Evolutionary conservation across 2,888 invertebrate species (phyloP), one percentile per base, ranked within the genome.

Genomic region (Drosophila austrosaltans): DNA sequence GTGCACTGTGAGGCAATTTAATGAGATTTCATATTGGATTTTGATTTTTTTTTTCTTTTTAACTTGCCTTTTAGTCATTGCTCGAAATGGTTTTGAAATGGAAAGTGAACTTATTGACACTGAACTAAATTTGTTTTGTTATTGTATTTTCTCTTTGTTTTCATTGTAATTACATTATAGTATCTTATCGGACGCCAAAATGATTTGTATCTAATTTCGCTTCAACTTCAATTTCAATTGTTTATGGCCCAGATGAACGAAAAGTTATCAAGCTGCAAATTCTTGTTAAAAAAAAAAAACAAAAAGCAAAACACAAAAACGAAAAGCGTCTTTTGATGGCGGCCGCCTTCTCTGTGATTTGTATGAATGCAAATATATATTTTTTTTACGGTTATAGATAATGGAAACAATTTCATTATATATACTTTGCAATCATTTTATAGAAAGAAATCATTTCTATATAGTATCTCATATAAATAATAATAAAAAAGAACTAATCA

Each of bases 1-100:
- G 80, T 78, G 80, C 80, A 68, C 78, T 69, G 70, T 74, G 69
- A 69, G 70, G 85, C 72, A 62, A 64, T 89, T 84, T 83, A 83
- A 83, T 83, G 83, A 89, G 89, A 81, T 83, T 89, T 83, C 48
- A 25, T 48, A 48, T 48, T 48, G 48, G 25, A 48, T 25, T 25
- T 10, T 2, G 10, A 10, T 16, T 16, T 16, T 16, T 16, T 16
- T 16, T 16, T 16, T 16, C 16, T 8, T 48, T 48, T 48, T 22
- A 22, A 48, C 22, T 22, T 22, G 25, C 22, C 56, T 62, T 12
- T 56, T 39, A 66, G 72, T 63, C 61, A 30, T 61, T 72, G 32
- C 82, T 76, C 70, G 76, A 32, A 32, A 36, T 16, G 2, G 10
- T 78, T 83, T 75, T 66, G 87, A 83, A 83, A 83, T 85, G 88